Conservation (phyloP, 2,113 vertebrate genomes). For the Podarcis raffonei region DNA sequence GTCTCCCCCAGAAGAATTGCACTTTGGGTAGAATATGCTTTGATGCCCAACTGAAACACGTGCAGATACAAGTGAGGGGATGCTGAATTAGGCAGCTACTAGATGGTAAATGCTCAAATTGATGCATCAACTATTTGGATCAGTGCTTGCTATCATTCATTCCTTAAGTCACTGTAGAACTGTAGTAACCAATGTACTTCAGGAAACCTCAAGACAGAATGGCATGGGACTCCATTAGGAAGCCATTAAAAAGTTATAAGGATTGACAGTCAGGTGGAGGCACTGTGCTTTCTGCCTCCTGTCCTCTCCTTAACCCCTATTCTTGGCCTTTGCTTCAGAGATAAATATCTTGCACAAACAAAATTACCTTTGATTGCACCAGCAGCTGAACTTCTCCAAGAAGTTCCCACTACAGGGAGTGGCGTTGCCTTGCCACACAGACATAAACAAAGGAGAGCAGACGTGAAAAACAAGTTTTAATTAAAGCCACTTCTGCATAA, state of each 20-base stretch:
- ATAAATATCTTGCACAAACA: conserved; percentile 66
- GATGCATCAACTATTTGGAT: not conserved
- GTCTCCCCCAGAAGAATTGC: not conserved
- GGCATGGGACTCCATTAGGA: conserved; percentile 58
- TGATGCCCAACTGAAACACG: not conserved
- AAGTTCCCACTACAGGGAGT: conserved; percentile 50
- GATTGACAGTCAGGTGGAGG: conserved; percentile 45
- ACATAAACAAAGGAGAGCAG: conserved; percentile 47
- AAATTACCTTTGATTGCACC: conserved; percentile 66
- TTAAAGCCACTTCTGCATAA: conserved; percentile 60
- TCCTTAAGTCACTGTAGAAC: not conserved
- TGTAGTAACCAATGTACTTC: not conserved
- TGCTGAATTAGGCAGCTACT: not conserved
- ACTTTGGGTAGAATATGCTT: too few species aligned
- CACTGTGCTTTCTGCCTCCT: conserved; percentile 58
- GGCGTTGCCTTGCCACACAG: conserved; percentile 42
- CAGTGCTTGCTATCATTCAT: conserved; percentile 11
- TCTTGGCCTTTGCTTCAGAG: conserved; percentile 65
- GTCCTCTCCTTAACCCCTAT: conserved; percentile 66
- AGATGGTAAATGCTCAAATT: not conserved
- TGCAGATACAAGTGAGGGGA: not conserved
- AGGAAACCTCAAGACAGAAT: conserved; percentile 51
- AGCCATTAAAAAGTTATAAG: conserved; percentile 65
- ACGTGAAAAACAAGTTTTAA: conserved; percentile 73
- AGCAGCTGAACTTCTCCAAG: conserved; percentile 54